Base-by-base conservation (phyloP, 2,888 invertebrate genomes). In the Drosophila eohydei region DNA sequence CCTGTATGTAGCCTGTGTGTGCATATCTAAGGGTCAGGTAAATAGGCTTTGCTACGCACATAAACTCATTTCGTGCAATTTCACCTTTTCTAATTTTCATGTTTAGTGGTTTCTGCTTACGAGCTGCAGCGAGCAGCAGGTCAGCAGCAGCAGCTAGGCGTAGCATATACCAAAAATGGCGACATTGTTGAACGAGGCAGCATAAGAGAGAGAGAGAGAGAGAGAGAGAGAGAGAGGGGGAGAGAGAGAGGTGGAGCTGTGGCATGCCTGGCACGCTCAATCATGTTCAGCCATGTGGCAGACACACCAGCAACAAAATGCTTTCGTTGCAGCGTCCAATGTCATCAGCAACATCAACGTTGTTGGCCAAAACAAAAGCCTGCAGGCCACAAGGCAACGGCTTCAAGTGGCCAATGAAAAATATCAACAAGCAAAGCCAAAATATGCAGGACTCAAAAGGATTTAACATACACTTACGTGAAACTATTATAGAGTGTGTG, bases 61-160 rank as follows among this genome's bases (percentile, higher is more conserved):
- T 71, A 78, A 83, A 67, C 81, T 75, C 75, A 83, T 81, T 83
- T 83, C 70, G 75, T 72, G 81, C 75, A 81, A 84, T 78, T 84
- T 84, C 75, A 81, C 79, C 79, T 81, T 72, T 81, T 66, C 75
- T 78, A 84, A 84, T 81, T 81, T 81, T 75, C 81, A 78, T 81
- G 84, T 84, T 78, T 66, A 71, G 70, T 72, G 81, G 75, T 67
- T 69, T 70, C 63, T 28, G 56, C 56, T 34, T 34, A 21, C 32
- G 14, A 43, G 43, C 30, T 16, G 32, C 28, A 41, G 43, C 32
- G 11, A 28, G 41, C 14, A 26, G 44, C 50, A 57, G 44, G 40
- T 16, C 50, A 58, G 62, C 38, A 26, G n/a, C 51, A 61, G 62
- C 38, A 26, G n/a, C 51, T 57, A 32, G 38, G 32, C 28, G 44